Base-by-base conservation (phyloP, 1,140 invertebrate genomes). In the Drosophila kepulauana region DNA sequence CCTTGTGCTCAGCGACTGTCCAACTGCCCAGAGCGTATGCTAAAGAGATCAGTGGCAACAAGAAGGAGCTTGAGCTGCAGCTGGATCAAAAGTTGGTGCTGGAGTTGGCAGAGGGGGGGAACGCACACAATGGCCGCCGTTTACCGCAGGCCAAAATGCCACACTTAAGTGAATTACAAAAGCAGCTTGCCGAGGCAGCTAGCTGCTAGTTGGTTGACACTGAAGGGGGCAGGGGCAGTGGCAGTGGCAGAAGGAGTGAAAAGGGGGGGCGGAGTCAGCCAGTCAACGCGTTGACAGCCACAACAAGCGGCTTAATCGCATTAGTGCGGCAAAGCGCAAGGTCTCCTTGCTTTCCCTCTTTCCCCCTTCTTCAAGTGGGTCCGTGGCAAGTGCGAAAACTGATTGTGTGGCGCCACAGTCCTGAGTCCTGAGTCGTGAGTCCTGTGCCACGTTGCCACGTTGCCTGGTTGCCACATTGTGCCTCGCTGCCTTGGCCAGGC, bases 81-180 rank as follows among this genome's bases (percentile, higher is more conserved):
- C 25, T 28, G 48, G 45, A 46, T 33, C 30, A 33, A 8, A 33
- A 5, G 48, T 51, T 28, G 49, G 2, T n/a, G 54, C 0, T 45
- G 66, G 41, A 48, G 51, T 63, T 8, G 81, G 57, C 2, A 11
- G 43, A 57, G 11, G 57, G 48, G 48, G 25, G 62, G 43, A 51
- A 38, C 78, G 62, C 52, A 25, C 52, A 82, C 76, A 87, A 87
- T 84, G 84, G 80, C 68, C 65, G 70, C 52, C 82, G 73, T 84
- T 87, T 89, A 89, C 85, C 86, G 74, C 81, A 85, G 81, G 81
- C 85, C 85, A 89, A 89, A 86, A 80, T 89, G 85, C 71, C 85
- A 89, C 85, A 89, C 85, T 89, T 89, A 89, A 89, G 85, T 89
- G 85, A 89, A 89, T 89, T 89, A 89, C 85, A 89, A 89, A 89